Evolutionary conservation across 2,888 invertebrate species (phyloP).

Genomic region (Cerastis leucographa): DNA sequence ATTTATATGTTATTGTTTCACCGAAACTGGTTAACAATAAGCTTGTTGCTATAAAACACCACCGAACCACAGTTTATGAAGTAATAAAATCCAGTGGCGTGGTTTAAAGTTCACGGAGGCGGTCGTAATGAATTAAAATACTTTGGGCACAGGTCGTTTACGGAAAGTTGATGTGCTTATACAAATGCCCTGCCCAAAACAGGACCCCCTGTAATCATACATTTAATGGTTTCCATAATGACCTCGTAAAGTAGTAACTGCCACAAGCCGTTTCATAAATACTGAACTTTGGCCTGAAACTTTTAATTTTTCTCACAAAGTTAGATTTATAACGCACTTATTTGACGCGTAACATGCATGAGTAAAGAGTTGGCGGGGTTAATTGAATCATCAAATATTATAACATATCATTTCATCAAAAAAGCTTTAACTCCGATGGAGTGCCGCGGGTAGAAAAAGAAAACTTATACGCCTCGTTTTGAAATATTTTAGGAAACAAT

Average conservation of each 20-base stretch:
- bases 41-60: constrained; percentile 73
- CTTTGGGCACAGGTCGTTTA: constrained; percentile 84
- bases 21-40: constrained; percentile 71
- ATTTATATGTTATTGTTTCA: constrained; percentile 46
- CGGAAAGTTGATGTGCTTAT: constrained; percentile 88
- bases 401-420: constrained; percentile 3
- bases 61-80: constrained; percentile 77
- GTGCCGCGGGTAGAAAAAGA: constrained; percentile 3
- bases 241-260: constrained; percentile 88
- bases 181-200: constrained; percentile 85
- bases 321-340: constrained; percentile 67
- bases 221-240: constrained; percentile 88
- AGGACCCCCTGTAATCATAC: constrained; percentile 85
- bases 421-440: not conserved
- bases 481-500: constrained; percentile 36
- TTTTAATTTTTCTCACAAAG: constrained; percentile 74
- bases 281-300: constrained; percentile 76
- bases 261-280: constrained; percentile 85
- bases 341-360: constrained; percentile 48
- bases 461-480: not conserved
- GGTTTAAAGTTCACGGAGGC: constrained; percentile 79
- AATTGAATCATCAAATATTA: constrained; percentile 31
- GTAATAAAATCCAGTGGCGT: constrained; percentile 80
- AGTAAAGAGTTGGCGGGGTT: constrained; percentile 43
- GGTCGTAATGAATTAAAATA: constrained; percentile 83